phyloP scores from a whole-genome alignment of 2,113 vertebrate species.

The Brachionichthys hirsutus region DNA sequence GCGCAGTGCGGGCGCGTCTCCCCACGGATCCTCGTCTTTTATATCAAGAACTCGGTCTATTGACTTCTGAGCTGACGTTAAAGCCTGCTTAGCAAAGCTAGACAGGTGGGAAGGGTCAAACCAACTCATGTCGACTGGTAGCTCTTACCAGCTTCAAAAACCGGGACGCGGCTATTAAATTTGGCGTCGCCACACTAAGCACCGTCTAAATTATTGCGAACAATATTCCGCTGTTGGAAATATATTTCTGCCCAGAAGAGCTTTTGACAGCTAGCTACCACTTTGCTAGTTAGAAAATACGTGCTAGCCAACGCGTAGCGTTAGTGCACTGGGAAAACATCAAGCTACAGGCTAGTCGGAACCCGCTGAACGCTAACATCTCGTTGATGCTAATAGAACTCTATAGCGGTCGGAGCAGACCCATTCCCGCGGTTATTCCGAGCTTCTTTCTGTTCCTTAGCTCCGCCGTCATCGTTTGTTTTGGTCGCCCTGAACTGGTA shows the following conservation, averaged over 20 bases:
- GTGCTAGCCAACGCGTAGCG: slow-evolving; percentile 19
- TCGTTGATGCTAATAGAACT: not conserved
- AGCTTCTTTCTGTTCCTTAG: slow-evolving; percentile 6
- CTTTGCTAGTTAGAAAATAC: slow-evolving; percentile 37
- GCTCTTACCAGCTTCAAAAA: slow-evolving; percentile 15
- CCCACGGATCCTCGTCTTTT: slow-evolving; percentile 92
- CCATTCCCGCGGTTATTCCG: not conserved
- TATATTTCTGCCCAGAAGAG: not conserved
- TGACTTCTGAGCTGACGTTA: slow-evolving; percentile 96
- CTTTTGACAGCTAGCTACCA: slow-evolving; percentile 2
- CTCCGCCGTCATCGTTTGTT: slow-evolving; percentile 64
- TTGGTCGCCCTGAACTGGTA: slow-evolving; percentile 61
- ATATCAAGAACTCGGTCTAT: slow-evolving; percentile 97
- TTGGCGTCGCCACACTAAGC: not conserved
- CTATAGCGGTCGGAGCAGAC: not conserved
- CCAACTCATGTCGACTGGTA: slow-evolving; percentile 87
- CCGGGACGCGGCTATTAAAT: not conserved
- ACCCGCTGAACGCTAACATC: not conserved
- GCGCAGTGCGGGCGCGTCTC: slow-evolving; percentile 76
- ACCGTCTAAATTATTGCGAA: not conserved
- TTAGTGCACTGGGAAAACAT: not conserved
- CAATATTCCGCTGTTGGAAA: not conserved
- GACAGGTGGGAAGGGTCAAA: slow-evolving; percentile 97
- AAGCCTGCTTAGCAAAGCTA: slow-evolving; percentile 96
- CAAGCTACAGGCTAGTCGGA: slow-evolving; percentile 18